These are phyloP conservation scores for Odontophorus gujanensis DNA, from an alignment of 2,113 vertebrate genomes.

Conservation along the genomic window DNA sequence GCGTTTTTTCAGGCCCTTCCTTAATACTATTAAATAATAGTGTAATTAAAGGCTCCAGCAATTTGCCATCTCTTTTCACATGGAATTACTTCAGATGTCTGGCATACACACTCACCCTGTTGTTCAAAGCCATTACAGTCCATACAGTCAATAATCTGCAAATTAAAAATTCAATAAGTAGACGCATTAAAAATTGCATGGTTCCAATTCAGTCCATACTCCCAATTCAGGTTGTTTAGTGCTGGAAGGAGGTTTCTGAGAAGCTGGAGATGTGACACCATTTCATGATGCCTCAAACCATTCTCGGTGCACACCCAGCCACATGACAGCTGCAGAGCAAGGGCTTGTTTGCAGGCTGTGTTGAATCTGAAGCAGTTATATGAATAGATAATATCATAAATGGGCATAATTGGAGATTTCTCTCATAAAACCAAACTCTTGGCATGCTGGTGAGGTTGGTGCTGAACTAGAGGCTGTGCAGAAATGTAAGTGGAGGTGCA, in stretches of 20 bases:
- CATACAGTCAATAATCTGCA: constrained; percentile 79
- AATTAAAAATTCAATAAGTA: constrained; percentile 83
- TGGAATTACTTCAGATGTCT: constrained; percentile 61
- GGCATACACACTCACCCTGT: constrained; percentile 57
- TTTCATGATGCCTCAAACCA: constrained; percentile 15
- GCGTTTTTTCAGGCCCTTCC: not conserved
- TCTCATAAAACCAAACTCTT: not conserved
- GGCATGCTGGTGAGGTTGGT: not conserved
- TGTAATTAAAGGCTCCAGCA: constrained; percentile 69
- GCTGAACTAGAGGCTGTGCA: not conserved
- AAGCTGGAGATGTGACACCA: constrained; percentile 6
- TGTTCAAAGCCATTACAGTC: constrained; percentile 75
- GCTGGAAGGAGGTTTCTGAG: constrained; percentile 29
- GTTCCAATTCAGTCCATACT: constrained; percentile 58
- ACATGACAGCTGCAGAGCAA: not conserved
- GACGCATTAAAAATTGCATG: constrained; percentile 61
- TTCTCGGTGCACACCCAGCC: not conserved
- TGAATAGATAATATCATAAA: not conserved
- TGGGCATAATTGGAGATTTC: fast-evolving
- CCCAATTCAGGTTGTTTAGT: not conserved
- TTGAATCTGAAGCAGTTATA: not conserved
- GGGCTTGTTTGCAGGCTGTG: not conserved
- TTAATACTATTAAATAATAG: constrained; percentile 52
- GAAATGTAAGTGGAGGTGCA: not conserved
- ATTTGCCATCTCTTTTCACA: constrained; percentile 64